Evolutionary conservation across 1,140 invertebrate species (phyloP), one percentile per base, ranked within the genome.

Genomic region (Sesamia nonagrioides): DNA sequence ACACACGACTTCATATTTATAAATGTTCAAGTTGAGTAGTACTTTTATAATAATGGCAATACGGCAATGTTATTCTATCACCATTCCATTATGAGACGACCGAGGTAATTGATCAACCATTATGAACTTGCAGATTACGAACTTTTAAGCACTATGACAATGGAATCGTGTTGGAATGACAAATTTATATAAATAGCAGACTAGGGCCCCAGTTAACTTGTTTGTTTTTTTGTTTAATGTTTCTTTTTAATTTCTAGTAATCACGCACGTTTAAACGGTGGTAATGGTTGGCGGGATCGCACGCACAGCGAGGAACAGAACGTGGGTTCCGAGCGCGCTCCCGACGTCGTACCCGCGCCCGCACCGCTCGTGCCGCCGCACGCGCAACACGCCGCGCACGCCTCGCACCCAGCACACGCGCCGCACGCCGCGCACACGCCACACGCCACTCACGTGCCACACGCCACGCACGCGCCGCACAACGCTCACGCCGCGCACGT

Each of bases 251-350:
- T 60, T 60, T 2, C 6, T 60, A 58, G 71, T 0, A 60, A 35
- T 33, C 35, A 56, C 6, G 40, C 71, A 0, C 71, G 71, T 21
- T 35, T 52, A 27, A 72, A 33, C 52, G 33, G 71, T 7, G 37
- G 52, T 1, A 73, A 42, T 15, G 72, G 63, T 4, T 80, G 81
- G 2, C 78, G 87, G 1, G 82, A 84, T 1, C 88, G 90, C n/a
- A 85, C 88, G 0, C 87, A 87, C 66, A 90, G 88, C 61, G 84
- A 88, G 8, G 89, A 89, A 37, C 87, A 89, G 40, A 86, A 84
- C 15, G 75, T 81, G 60, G 56, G 78, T 6, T 77, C 33, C 1
- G 66, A 71, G 52, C 77, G n/a, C 0, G 68, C 35, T 18, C 42
- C 40, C 0, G 35, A 21, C 40, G 21, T 79, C 6, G 6, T 63